Evolutionary conservation across 2,888 invertebrate genomes (phyloP).

Genomic region (Trichopria drosophilae): DNA sequence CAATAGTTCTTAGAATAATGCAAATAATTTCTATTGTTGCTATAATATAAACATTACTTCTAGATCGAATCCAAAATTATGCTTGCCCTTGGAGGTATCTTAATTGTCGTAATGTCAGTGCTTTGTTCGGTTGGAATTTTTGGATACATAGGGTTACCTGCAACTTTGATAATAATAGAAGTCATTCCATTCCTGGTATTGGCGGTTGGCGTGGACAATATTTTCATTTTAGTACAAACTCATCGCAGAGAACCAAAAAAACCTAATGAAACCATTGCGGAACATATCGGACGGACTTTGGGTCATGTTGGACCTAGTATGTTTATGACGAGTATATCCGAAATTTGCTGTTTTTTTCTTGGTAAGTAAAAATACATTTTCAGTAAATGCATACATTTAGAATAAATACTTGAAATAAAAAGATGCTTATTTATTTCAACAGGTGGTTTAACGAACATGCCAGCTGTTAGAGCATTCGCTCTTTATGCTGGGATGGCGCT

Average conservation of each 20-base stretch:
- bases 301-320: constrained; percentile 97
- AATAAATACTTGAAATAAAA: background rate
- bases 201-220: constrained; percentile 98
- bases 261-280: constrained; percentile 76
- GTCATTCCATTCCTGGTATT: constrained; percentile 97
- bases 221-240: constrained; percentile 96
- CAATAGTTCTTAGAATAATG: too few species aligned
- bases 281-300: constrained; percentile 87
- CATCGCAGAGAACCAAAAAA: constrained; percentile 78
- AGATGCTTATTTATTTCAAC: constrained; percentile 40
- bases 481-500: constrained; percentile 95
- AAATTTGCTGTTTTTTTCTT: constrained; percentile 95
- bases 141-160: constrained; percentile 85
- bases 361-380: constrained; percentile 56
- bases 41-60: too few species aligned
- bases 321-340: constrained; percentile 90
- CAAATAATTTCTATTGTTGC: too few species aligned
- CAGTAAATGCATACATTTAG: background rate
- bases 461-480: constrained; percentile 95
- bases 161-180: constrained; percentile 96
- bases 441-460: constrained; percentile 95
- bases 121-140: constrained; percentile 91
- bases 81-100: constrained; percentile 90
- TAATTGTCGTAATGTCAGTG: constrained; percentile 92
- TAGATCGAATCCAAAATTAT: constrained; percentile 94